These are phyloP conservation scores for Lampris incognitus DNA, from an alignment of 2,113 vertebrate species.

Conservation along the genomic window DNA sequence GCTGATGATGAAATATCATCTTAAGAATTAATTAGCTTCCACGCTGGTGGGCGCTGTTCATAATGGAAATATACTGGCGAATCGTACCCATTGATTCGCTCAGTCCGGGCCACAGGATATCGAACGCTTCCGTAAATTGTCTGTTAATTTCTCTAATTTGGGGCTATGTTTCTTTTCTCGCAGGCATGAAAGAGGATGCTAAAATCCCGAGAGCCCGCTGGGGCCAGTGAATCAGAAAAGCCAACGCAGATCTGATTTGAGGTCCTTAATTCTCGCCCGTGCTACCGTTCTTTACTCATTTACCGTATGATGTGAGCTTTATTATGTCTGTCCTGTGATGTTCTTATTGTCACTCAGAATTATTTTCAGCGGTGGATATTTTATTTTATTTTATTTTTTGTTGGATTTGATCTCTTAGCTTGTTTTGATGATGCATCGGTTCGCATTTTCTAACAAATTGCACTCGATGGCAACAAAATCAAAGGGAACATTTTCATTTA, in stretches of 20 bases:
- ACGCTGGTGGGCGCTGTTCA: conserved; percentile 65
- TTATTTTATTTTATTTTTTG: background rate
- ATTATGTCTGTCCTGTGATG: background rate
- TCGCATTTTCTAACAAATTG: no score
- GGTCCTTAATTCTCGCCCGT: background rate
- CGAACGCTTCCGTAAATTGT: conserved; percentile 67
- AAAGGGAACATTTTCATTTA: background rate
- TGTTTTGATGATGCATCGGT: no score
- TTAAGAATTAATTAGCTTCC: conserved; percentile 75
- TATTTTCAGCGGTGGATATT: background rate
- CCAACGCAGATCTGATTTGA: background rate
- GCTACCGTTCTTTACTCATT: no score
- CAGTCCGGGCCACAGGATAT: conserved; percentile 60
- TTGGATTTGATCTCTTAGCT: no score
- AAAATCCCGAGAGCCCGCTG: conserved; percentile 17
- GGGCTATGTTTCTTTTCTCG: conserved; percentile 19
- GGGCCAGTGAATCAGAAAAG: conserved; percentile 7
- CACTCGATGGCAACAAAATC: no score
- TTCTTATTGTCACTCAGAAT: background rate
- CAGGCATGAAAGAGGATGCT: background rate
- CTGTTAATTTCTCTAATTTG: conserved; percentile 70
- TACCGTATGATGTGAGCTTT: background rate
- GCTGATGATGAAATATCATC: conserved; percentile 80
- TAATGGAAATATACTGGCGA: conserved; percentile 77
- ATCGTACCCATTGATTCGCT: conserved; percentile 75